These are phyloP conservation scores for Zaprionus tsacasi DNA, from an alignment of 1,140 invertebrate species.

Conservation along the genomic window DNA sequence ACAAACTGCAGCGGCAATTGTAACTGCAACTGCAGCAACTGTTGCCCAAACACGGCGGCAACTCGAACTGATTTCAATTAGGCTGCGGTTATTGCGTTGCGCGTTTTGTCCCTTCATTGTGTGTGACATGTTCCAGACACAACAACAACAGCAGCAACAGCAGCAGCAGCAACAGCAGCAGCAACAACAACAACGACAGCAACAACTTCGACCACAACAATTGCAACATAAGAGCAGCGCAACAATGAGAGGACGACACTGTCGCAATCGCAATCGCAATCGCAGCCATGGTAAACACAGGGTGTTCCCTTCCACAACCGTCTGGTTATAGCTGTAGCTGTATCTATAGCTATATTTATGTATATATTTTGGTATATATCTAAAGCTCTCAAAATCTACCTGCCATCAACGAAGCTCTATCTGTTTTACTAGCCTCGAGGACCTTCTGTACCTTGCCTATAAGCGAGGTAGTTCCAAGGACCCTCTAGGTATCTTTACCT, in stretches of 20 bases:
- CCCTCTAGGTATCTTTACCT: too few species aligned
- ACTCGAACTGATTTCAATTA: constrained; percentile 59
- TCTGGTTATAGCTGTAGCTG: too few species aligned
- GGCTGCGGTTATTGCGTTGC: constrained; percentile 66
- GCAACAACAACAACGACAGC: constrained; percentile 40
- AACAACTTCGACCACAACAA: constrained; percentile 53
- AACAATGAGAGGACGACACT: constrained; percentile 44
- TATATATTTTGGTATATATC: too few species aligned
- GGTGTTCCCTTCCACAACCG: not conserved
- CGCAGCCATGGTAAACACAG: not conserved
- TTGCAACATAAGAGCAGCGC: constrained; percentile 8
- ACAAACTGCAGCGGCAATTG: not conserved
- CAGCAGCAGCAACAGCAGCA: too few species aligned
- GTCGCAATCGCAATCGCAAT: not conserved
- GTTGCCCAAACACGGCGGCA: constrained; percentile 19
- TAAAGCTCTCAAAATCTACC: too few species aligned
- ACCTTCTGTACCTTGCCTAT: too few species aligned
- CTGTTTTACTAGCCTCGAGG: too few species aligned
- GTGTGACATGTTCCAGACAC: constrained; percentile 74
- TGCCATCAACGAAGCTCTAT: too few species aligned
- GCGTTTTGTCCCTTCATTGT: constrained; percentile 40
- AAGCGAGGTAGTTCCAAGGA: too few species aligned
- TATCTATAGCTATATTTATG: too few species aligned
- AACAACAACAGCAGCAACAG: constrained; percentile 49
- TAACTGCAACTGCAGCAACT: not conserved